phyloP scores from a whole-genome alignment of 2,888 invertebrate species.

The Phymatocera aterrima region DNA sequence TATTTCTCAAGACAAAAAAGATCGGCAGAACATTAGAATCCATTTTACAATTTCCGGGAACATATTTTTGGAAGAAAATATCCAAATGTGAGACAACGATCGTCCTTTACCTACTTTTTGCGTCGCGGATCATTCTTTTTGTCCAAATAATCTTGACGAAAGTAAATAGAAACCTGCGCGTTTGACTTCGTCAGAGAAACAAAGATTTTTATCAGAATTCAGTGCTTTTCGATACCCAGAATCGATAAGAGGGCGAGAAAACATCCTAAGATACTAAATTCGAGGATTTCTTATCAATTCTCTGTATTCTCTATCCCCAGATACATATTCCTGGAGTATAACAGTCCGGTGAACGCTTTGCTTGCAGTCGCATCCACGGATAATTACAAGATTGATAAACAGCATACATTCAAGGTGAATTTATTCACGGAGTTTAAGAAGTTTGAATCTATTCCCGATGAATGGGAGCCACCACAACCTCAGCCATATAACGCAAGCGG shows the following conservation, averaged over 20 bases:
- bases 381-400: constrained; percentile 96
- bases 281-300: not conserved
- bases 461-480: constrained; percentile 94
- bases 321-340: constrained; percentile 95
- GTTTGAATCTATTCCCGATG: constrained; percentile 92
- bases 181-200: too few species aligned
- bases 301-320: too few species aligned
- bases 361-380: constrained; percentile 93
- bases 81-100: too few species aligned
- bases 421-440: constrained; percentile 97
- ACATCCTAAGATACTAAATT: not conserved
- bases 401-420: constrained; percentile 95
- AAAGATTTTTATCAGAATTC: too few species aligned
- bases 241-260: not conserved
- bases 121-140: too few species aligned
- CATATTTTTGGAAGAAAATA: not conserved
- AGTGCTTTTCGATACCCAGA: not conserved
- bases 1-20: not conserved
- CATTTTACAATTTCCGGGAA: not conserved
- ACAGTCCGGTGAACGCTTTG: constrained; percentile 87
- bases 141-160: too few species aligned
- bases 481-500: constrained; percentile 94
- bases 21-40: not conserved
- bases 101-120: too few species aligned
- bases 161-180: too few species aligned